phyloP scores from a whole-genome alignment of 2,888 invertebrate species.

The Euplexia lucipara region DNA sequence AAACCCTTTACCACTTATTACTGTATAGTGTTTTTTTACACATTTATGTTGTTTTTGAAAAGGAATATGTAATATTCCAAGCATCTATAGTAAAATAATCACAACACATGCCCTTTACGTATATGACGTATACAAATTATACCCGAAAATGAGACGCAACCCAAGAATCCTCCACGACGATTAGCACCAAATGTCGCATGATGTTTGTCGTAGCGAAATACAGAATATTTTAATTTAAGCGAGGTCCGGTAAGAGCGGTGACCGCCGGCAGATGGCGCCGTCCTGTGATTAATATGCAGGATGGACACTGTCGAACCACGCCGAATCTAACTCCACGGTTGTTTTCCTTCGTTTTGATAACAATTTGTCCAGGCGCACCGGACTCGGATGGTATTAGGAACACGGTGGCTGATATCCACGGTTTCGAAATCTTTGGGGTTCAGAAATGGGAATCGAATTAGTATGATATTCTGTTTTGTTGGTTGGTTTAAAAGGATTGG shows the following conservation, averaged over 20 bases:
- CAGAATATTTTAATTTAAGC: conserved; percentile 88
- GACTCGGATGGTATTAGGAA: conserved; percentile 25
- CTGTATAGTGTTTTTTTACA: too few relatives aligned
- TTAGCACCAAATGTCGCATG: conserved; percentile 83
- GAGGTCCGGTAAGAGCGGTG: conserved; percentile 67
- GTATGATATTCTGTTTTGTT: background rate
- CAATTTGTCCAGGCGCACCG: conserved; percentile 46
- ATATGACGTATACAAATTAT: background rate
- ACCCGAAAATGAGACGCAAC: conserved; percentile 46
- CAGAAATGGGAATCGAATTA: background rate
- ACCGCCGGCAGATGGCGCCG: conserved; percentile 78
- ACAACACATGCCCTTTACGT: background rate
- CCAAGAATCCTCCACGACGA: conserved; percentile 70
- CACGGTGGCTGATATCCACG: conserved; percentile 1
- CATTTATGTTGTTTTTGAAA: background rate
- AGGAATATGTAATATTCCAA: too few relatives aligned
- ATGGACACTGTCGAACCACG: conserved; percentile 76
- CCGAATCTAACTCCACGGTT: conserved; percentile 68
- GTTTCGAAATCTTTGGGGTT: background rate
- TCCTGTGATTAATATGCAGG: conserved; percentile 88
- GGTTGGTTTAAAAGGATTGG: too few relatives aligned
- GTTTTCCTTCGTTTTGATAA: conserved; percentile 71
- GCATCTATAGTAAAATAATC: background rate
- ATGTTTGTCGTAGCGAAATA: conserved; percentile 72
- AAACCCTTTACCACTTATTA: too few relatives aligned